phyloP scores from a whole-genome alignment of 2,888 invertebrate genomes.

The Ptychoptera contaminata region DNA sequence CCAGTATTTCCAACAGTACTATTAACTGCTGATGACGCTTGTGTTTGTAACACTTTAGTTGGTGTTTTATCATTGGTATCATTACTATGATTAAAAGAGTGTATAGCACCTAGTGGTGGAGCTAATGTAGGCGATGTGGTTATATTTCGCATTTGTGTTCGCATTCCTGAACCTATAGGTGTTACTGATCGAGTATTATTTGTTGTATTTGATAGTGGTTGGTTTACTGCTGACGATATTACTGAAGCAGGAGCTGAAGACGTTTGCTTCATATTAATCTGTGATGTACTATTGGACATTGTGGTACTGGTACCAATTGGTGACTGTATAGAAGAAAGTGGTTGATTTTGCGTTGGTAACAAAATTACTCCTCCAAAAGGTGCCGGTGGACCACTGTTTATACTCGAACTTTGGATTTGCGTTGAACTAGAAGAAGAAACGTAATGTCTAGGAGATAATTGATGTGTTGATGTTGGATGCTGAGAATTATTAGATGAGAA shows the following conservation, averaged over 20 bases:
- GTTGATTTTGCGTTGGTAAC: constrained; percentile 1
- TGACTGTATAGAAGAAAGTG: constrained; percentile 15
- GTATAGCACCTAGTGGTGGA: background rate
- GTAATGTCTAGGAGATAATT: background rate
- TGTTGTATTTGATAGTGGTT: constrained; percentile 6
- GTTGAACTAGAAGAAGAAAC: too few relatives aligned
- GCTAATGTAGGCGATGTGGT: constrained; percentile 13
- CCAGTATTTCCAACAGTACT: too few relatives aligned
- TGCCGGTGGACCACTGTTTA: constrained; percentile 11
- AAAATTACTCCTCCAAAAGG: constrained; percentile 8
- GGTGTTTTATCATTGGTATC: too few relatives aligned
- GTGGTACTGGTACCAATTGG: constrained; percentile 11
- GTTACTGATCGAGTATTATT: constrained; percentile 20
- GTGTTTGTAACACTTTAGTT: too few relatives aligned
- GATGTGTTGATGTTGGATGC: constrained; percentile 21
- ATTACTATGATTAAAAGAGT: background rate
- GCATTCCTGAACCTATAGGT: constrained; percentile 28
- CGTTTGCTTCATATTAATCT: constrained; percentile 4
- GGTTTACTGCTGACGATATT: constrained; percentile 15
- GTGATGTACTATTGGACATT: background rate
- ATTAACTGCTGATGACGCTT: too few relatives aligned
- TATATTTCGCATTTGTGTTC: constrained; percentile 15
- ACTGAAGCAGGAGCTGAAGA: constrained; percentile 18
- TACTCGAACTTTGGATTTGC: too few relatives aligned
- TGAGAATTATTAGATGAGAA: constrained; percentile 16